Conservation (phyloP, 2,113 vertebrate species). For the Oryzias celebensis region DNA sequence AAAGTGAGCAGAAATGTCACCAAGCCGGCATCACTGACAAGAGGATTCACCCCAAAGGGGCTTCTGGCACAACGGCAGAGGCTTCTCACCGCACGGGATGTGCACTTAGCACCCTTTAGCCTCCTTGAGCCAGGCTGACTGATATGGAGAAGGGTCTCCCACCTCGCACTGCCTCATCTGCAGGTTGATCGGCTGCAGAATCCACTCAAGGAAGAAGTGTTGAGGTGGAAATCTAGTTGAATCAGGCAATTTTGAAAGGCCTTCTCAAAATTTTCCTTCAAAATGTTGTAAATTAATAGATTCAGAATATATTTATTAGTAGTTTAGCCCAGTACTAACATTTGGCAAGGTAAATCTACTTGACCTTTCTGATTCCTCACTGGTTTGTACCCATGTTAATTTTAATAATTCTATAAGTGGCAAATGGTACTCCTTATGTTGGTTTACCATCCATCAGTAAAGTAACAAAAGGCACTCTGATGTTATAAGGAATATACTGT, state of each 20-base stretch:
- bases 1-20: constrained; percentile 76
- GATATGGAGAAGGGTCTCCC: constrained; percentile 33
- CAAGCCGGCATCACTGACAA: constrained; percentile 58
- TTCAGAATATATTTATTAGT: not conserved
- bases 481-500: too few relatives aligned
- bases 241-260: constrained; percentile 4
- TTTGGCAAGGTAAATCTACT: too few relatives aligned
- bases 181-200: constrained; percentile 3
- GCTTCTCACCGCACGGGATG: constrained; percentile 47
- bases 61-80: constrained; percentile 44
- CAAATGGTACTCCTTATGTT: too few relatives aligned
- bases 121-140: constrained; percentile 28
- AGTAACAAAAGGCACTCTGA: too few relatives aligned
- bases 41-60: constrained; percentile 62
- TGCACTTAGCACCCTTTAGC: constrained; percentile 70
- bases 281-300: not conserved
- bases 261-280: not conserved
- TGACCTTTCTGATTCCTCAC: too few relatives aligned
- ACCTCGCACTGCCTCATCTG: constrained; percentile 24
- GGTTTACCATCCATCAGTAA: too few relatives aligned
- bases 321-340: not conserved
- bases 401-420: too few relatives aligned
- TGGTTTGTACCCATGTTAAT: too few relatives aligned
- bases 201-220: constrained; percentile 23
- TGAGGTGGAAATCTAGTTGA: constrained; percentile 18